Conservation (phyloP, 2,888 invertebrate genomes). For the Chrysina gloriosa region DNA sequence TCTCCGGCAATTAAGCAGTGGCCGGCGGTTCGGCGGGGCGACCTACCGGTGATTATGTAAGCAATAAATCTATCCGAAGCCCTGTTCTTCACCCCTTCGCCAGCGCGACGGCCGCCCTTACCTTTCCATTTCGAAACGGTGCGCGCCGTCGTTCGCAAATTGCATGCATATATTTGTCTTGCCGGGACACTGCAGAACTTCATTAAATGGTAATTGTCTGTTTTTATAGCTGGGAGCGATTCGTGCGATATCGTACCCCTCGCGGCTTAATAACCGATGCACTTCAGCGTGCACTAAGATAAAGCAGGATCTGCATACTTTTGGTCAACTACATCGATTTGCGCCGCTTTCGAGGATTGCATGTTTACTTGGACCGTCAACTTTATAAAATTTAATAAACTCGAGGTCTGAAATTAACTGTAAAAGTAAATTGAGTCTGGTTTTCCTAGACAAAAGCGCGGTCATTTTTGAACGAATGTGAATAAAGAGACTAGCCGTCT, state of each 20-base stretch:
- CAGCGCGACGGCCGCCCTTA: background rate
- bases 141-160: slow-evolving; percentile 5
- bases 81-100: background rate
- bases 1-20: slow-evolving; percentile 29
- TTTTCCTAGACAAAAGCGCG: too few relatives aligned
- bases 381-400: too few relatives aligned
- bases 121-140: slow-evolving; percentile 13
- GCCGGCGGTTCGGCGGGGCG: slow-evolving; percentile 9
- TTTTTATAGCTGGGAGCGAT: background rate
- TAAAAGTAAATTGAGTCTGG: background rate
- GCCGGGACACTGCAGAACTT: slow-evolving; percentile 18
- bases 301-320: background rate
- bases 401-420: too few relatives aligned
- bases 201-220: slow-evolving; percentile 29
- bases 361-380: too few relatives aligned
- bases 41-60: slow-evolving; percentile 27
- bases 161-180: slow-evolving; percentile 35
- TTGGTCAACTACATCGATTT: background rate
- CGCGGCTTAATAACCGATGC: slow-evolving; percentile 10
- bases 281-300: background rate
- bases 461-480: too few relatives aligned
- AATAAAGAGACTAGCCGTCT: too few relatives aligned
- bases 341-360: too few relatives aligned
- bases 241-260: background rate
- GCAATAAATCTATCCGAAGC: slow-evolving; percentile 26